Evolutionary conservation across 2,113 vertebrate genomes (phyloP).

Genomic region (Hyperoodon ampullatus): DNA sequence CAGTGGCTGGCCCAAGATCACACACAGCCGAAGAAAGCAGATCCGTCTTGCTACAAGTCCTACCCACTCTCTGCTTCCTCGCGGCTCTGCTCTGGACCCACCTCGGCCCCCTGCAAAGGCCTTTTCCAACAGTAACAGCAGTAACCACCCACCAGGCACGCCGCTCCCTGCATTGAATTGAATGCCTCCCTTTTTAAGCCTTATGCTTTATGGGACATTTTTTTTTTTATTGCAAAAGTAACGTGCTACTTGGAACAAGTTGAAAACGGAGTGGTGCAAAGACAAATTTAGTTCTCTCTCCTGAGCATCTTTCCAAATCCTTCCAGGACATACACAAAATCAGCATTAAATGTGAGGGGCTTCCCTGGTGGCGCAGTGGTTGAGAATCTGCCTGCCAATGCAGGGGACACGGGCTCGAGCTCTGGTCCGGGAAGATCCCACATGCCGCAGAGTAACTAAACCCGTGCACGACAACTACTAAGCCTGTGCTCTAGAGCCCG

Average conservation of each 20-base stretch:
- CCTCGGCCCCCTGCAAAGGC: background rate
- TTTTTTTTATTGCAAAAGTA: background rate
- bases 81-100: background rate
- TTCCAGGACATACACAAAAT: background rate
- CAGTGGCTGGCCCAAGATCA: background rate
- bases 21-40: background rate
- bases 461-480: too few species aligned
- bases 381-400: too few species aligned
- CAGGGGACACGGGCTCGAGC: too few species aligned
- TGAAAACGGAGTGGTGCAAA: background rate
- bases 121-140: background rate
- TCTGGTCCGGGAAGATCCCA: too few species aligned
- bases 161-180: accelerated
- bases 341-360: background rate
- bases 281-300: background rate
- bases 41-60: background rate
- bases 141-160: accelerated
- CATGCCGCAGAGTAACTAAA: too few species aligned
- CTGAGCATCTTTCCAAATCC: background rate
- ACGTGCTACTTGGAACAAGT: background rate
- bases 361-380: too few species aligned
- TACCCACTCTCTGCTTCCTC: background rate
- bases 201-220: background rate
- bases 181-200: background rate
- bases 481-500: too few species aligned